Conservation (phyloP, 2,113 vertebrate species). For the Atlantisia rogersi region DNA sequence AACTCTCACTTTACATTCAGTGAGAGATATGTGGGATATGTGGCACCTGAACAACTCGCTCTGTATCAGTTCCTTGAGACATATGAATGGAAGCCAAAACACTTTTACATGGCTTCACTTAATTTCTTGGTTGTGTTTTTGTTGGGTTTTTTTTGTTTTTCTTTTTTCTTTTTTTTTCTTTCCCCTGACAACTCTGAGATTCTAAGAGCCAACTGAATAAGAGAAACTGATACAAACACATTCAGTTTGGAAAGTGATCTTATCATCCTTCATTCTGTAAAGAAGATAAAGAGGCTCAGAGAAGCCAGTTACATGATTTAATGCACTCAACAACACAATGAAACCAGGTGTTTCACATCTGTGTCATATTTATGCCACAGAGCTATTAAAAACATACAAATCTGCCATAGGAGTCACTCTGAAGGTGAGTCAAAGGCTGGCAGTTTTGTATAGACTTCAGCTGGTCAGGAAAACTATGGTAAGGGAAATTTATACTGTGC, state of each 20-base stretch:
- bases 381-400: background rate
- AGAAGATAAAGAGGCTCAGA: background rate
- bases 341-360: background rate
- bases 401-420: background rate
- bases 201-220: background rate
- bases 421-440: background rate
- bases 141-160: background rate
- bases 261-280: background rate
- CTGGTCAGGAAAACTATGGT: background rate
- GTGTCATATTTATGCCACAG: background rate
- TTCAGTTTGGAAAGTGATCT: background rate
- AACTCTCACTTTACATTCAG: background rate
- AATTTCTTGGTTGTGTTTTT: background rate
- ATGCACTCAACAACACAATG: background rate
- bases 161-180: background rate
- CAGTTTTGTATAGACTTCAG: background rate
- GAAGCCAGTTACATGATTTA: background rate
- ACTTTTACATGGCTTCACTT: background rate
- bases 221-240: background rate
- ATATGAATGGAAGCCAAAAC: background rate
- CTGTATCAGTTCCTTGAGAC: background rate
- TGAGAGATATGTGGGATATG: background rate
- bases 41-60: background rate
- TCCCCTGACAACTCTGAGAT: background rate
- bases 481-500: background rate